Evolutionary conservation across 1,140 invertebrate genomes (phyloP).

Genomic region (Ostrea denselamellosa): DNA sequence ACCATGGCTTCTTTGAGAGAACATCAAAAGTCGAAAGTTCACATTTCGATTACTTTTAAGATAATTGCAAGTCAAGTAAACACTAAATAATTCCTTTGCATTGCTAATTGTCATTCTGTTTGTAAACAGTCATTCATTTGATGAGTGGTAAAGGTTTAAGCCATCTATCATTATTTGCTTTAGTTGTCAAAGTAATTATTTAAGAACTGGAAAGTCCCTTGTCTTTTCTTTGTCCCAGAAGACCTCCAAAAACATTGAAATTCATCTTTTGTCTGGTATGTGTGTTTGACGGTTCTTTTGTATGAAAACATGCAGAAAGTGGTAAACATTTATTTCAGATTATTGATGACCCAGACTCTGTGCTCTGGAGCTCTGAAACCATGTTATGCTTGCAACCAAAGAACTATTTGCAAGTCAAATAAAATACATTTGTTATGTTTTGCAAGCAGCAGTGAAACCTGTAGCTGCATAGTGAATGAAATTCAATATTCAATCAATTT

Average conservation of each 20-base stretch:
- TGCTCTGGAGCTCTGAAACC: background rate
- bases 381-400: background rate
- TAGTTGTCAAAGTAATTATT: constrained; percentile 11
- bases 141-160: background rate
- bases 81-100: constrained; percentile 12
- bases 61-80: background rate
- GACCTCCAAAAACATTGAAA: background rate
- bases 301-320: background rate
- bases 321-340: background rate
- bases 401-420: constrained; percentile 23
- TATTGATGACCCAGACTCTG: background rate
- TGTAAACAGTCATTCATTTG: background rate
- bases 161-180: background rate
- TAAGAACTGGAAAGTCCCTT: background rate
- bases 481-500: constrained; percentile 21
- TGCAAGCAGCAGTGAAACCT: constrained; percentile 8
- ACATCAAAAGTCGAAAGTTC: background rate
- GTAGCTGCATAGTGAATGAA: constrained; percentile 11
- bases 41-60: background rate
- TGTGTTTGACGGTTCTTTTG: background rate
- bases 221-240: background rate
- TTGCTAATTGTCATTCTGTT: background rate
- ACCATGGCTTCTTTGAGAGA: background rate
- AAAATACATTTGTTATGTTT: constrained; percentile 15
- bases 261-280: background rate